Percentiles rank a stretch among this genome's conserved stretches.
These are phyloP conservation scores for Psilopogon haemacephalus DNA, from an alignment of 2,113 vertebrate genomes.

Conservation along the genomic window DNA sequence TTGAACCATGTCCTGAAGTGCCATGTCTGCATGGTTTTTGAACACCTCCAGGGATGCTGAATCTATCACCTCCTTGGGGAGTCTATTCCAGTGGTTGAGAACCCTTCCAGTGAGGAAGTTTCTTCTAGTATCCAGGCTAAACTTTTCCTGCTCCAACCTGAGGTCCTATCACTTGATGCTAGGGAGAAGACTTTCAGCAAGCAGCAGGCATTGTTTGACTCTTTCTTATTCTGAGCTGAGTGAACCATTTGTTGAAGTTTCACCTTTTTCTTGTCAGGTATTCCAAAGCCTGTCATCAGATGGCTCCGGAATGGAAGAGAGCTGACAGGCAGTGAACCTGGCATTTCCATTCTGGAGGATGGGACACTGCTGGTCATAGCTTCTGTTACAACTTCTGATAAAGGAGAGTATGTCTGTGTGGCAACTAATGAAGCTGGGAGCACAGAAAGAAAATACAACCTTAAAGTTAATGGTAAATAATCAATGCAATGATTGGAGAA, in stretches of 20 bases:
- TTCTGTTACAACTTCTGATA: constrained; percentile 83
- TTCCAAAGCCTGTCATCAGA: constrained; percentile 89
- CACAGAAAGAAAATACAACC: constrained; percentile 90
- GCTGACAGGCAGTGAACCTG: constrained; percentile 85
- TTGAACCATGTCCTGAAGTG: too few relatives aligned
- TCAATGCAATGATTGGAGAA: too few relatives aligned
- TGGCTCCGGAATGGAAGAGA: constrained; percentile 90
- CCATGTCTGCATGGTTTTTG: too few relatives aligned
- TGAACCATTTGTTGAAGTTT: accelerated
- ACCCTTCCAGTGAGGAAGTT: too few relatives aligned
- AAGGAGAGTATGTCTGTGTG: constrained; percentile 89
- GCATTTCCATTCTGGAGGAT: constrained; percentile 86
- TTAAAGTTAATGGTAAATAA: constrained; percentile 90
- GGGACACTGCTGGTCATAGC: constrained; percentile 85
- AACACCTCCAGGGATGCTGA: too few relatives aligned
- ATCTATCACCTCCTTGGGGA: too few relatives aligned
- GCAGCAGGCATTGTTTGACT: not conserved
- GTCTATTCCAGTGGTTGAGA: too few relatives aligned
- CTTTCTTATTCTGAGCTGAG: not conserved
- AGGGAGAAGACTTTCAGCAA: not conserved
- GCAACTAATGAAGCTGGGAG: constrained; percentile 92
- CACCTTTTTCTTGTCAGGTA: constrained; percentile 72
- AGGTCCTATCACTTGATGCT: too few relatives aligned
- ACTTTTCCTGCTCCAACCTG: too few relatives aligned
- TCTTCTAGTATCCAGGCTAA: too few relatives aligned